phyloP scores from a whole-genome alignment of 2,113 vertebrate genomes.

The Pan paniscus region DNA sequence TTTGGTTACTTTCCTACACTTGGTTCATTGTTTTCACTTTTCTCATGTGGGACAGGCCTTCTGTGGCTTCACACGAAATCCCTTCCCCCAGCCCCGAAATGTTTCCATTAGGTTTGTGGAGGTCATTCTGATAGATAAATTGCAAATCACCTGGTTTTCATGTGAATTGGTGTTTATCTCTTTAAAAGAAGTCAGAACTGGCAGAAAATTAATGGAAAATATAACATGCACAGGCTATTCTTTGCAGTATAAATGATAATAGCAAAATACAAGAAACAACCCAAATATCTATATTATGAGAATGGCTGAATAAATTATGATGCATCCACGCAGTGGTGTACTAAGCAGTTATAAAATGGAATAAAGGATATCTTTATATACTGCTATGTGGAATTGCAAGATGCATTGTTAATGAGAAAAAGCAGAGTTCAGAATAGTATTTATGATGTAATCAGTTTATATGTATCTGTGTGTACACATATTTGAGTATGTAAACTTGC shows the following conservation, averaged over 20 bases:
- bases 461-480: background rate
- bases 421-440: background rate
- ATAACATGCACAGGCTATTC: background rate
- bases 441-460: background rate
- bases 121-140: background rate
- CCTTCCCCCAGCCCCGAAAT: background rate
- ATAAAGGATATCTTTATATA: background rate
- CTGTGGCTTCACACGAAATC: background rate
- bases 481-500: background rate
- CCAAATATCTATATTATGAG: background rate
- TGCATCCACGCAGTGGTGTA: background rate
- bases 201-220: conserved; percentile 1
- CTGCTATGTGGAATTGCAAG: background rate
- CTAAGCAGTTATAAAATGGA: background rate
- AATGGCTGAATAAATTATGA: background rate
- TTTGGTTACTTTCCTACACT: background rate
- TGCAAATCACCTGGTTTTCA: background rate
- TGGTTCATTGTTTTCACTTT: background rate
- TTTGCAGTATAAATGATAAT: background rate
- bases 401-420: background rate
- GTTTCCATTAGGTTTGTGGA: background rate
- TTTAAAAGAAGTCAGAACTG: background rate
- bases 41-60: background rate
- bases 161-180: background rate
- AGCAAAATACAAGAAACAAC: background rate